Evolutionary conservation across 1,140 invertebrate genomes (phyloP).

Genomic region (Whitmania pigra): DNA sequence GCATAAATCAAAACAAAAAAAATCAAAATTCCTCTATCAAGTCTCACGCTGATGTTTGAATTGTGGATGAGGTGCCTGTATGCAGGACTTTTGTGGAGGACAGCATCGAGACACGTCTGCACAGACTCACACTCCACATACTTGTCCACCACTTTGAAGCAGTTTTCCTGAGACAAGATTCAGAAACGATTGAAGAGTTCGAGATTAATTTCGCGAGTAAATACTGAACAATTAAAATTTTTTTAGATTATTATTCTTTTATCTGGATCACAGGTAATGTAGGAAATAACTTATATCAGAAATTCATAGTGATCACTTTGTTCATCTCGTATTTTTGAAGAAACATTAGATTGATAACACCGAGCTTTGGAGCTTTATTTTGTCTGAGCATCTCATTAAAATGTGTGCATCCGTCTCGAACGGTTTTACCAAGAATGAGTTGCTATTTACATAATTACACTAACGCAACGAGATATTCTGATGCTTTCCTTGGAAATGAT

Average conservation of each 20-base stretch:
- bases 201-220: no score
- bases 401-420: no score
- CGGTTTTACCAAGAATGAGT: background rate
- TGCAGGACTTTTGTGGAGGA: slow-evolving; percentile 62
- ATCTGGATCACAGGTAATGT: background rate
- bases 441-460: slow-evolving; percentile 7
- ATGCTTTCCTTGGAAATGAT: slow-evolving; percentile 31
- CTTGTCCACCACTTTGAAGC: slow-evolving; percentile 63
- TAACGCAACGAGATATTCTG: slow-evolving; percentile 33
- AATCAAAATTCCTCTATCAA: no score
- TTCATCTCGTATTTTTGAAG: slow-evolving; percentile 4
- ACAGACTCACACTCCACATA: slow-evolving; percentile 76
- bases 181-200: background rate
- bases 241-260: no score
- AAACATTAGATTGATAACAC: background rate
- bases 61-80: slow-evolving; percentile 72
- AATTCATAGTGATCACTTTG: background rate
- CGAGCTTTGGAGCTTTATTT: no score
- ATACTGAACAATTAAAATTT: no score
- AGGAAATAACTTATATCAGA: background rate
- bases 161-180: slow-evolving; percentile 52
- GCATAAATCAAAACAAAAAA: no score
- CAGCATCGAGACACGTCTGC: slow-evolving; percentile 65
- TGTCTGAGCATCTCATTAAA: background rate
- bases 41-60: slow-evolving; percentile 36